phyloP scores from a whole-genome alignment of 2,113 vertebrate species.

The Syrrhaptes paradoxus region DNA sequence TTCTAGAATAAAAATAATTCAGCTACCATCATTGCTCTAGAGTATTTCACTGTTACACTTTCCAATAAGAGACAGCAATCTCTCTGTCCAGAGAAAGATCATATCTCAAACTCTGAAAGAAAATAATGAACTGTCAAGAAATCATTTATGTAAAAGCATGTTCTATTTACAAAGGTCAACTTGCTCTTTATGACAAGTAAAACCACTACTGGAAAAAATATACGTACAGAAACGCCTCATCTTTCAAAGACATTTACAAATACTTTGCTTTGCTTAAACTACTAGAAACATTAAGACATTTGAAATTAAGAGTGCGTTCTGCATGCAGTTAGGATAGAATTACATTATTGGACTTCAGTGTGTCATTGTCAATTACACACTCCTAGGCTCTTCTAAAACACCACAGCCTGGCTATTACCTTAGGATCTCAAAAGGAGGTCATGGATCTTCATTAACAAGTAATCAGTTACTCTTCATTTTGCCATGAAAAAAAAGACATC shows the following conservation, averaged over 20 bases:
- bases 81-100: not conserved
- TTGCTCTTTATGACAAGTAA: constrained; percentile 13
- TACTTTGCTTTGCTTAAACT: constrained; percentile 20
- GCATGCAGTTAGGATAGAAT: constrained; percentile 39
- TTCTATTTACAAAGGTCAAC: constrained; percentile 46
- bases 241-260: constrained; percentile 50
- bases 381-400: not conserved
- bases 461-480: constrained; percentile 4
- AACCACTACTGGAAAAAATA: constrained; percentile 26
- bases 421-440: constrained; percentile 39
- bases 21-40: not conserved
- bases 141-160: constrained; percentile 23
- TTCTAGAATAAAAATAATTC: not conserved
- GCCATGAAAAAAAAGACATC: constrained; percentile 6
- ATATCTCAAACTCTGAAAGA: not conserved
- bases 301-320: constrained; percentile 21
- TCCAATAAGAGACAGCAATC: not conserved
- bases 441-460: constrained; percentile 23
- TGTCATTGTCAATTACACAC: not conserved
- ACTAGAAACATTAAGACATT: constrained; percentile 37
- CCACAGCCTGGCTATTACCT: constrained; percentile 36
- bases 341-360: not conserved
- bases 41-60: not conserved
- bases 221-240: not conserved
- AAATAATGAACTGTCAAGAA: constrained; percentile 23